Conservation (phyloP, 2,797 vertebrate species). For the Sternarchorhynchus goeldii region DNA sequence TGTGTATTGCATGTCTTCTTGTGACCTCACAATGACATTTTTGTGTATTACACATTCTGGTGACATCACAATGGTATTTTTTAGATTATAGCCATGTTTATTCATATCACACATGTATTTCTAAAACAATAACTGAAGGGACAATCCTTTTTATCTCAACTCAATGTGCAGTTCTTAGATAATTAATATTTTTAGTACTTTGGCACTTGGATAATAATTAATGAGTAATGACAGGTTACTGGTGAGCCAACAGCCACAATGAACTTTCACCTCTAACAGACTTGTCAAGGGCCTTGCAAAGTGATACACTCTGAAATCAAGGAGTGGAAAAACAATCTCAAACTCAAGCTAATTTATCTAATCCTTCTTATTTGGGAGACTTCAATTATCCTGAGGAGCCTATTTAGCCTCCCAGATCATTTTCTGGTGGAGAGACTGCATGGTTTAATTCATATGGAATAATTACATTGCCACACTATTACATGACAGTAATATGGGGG, state of each 20-base stretch:
- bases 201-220: constrained; percentile 45
- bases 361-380: constrained; percentile 66
- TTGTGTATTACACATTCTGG: not conserved
- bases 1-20: too few species aligned
- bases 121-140: constrained; percentile 19
- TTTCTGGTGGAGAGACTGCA: constrained; percentile 75
- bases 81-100: not conserved
- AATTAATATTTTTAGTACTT: constrained; percentile 42
- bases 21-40: not conserved
- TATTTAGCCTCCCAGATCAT: constrained; percentile 70
- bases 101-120: not conserved
- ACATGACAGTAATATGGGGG: constrained; percentile 88
- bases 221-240: constrained; percentile 27
- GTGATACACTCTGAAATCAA: constrained; percentile 52
- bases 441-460: constrained; percentile 81
- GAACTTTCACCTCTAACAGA: constrained; percentile 36
- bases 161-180: constrained; percentile 11
- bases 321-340: constrained; percentile 62
- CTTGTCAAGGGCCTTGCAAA: constrained; percentile 51
- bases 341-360: constrained; percentile 71
- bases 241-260: constrained; percentile 16
- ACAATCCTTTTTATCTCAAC: constrained; percentile 34
- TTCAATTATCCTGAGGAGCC: constrained; percentile 73
- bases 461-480: constrained; percentile 85
- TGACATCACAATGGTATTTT: not conserved